These are phyloP conservation scores for Isurus oxyrinchus DNA, from an alignment of 2,113 vertebrate genomes.

Conservation along the genomic window DNA sequence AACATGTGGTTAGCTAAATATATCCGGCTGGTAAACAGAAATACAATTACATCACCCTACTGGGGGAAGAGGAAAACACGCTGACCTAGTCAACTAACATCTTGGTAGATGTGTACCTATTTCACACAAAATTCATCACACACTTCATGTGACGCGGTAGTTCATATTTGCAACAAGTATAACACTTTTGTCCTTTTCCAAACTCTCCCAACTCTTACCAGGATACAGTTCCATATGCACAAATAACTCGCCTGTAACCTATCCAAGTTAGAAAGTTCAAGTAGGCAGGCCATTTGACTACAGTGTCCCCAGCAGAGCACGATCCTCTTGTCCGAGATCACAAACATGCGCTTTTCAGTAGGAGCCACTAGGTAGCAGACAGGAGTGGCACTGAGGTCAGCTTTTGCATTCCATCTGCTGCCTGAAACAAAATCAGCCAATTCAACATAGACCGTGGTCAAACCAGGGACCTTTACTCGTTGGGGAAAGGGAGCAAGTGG, in stretches of 20 bases:
- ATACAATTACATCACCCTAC: not conserved
- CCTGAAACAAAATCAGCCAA: not conserved
- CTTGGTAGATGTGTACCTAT: not conserved
- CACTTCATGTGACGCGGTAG: not conserved
- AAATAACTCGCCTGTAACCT: not conserved
- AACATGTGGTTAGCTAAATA: conserved; percentile 10
- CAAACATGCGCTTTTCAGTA: no score
- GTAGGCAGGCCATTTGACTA: not conserved
- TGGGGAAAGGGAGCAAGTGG: not conserved
- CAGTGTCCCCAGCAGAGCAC: not conserved
- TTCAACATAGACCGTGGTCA: not conserved
- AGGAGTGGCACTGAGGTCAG: not conserved
- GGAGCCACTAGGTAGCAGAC: not conserved
- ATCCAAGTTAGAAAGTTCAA: no score
- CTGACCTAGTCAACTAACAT: not conserved
- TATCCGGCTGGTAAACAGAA: not conserved
- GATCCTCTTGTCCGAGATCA: not conserved
- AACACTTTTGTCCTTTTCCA: not conserved
- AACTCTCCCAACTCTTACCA: not conserved
- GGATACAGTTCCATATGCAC: not conserved
- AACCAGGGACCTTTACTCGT: not conserved
- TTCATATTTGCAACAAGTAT: not conserved
- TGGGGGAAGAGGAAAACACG: not conserved
- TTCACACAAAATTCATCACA: not conserved
- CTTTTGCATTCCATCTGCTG: not conserved